These are phyloP conservation scores for Hyperopisus bebe DNA, from an alignment of 2,113 vertebrate species.

Conservation along the genomic window DNA sequence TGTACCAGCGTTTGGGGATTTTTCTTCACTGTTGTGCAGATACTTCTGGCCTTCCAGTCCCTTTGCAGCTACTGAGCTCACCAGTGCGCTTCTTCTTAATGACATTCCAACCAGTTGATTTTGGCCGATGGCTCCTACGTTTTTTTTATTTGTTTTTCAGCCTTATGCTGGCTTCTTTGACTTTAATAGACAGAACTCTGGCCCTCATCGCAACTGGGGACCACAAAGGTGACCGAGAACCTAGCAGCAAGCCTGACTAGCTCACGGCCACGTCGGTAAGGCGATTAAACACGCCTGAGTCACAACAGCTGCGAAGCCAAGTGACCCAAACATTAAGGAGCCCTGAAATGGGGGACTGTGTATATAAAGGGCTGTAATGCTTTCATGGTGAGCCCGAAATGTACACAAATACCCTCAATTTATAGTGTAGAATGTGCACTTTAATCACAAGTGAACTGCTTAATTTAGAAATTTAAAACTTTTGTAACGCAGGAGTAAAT, in stretches of 20 bases:
- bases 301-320: background rate
- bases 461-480: background rate
- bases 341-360: background rate
- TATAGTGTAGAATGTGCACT: background rate
- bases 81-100: background rate
- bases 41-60: background rate
- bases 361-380: background rate
- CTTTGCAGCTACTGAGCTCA: background rate
- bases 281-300: background rate
- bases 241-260: background rate
- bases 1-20: background rate
- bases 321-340: background rate
- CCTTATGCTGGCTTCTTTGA: background rate
- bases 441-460: background rate
- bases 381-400: background rate
- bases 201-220: background rate
- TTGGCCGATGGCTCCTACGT: background rate
- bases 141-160: background rate
- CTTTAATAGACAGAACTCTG: background rate
- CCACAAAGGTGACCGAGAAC: background rate
- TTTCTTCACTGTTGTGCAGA: background rate
- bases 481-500: background rate
- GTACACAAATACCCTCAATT: background rate
- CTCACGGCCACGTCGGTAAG: background rate
- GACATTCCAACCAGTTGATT: background rate